phyloP scores from a whole-genome alignment of 2,888 invertebrate genomes.

The Phaedon cochleariae region DNA sequence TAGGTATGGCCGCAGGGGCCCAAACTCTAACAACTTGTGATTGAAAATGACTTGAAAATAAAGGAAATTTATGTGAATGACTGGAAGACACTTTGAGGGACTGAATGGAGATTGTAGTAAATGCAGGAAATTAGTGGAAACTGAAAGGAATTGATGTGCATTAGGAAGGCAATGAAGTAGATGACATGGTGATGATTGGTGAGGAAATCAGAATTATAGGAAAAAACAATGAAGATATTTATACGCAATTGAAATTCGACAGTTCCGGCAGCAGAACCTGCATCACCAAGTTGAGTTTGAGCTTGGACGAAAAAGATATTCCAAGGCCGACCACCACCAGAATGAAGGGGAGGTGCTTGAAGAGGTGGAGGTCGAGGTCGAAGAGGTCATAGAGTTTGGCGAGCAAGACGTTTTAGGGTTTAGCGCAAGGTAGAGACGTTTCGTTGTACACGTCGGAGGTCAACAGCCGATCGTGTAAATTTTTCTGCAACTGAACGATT shows the following conservation, averaged over 20 bases:
- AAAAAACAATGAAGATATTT: no score
- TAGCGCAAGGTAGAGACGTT: slow-evolving; percentile 49
- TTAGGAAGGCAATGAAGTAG: no score
- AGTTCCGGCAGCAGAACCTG: slow-evolving; percentile 62
- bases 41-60: no score
- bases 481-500: slow-evolving; percentile 33
- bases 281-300: slow-evolving; percentile 62
- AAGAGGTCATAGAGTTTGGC: slow-evolving; percentile 50
- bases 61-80: no score
- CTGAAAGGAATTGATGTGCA: no score
- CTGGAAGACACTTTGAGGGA: no score
- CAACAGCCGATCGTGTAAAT: slow-evolving; percentile 24
- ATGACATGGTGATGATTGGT: no score
- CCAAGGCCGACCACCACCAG: slow-evolving; percentile 57
- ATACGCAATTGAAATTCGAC: slow-evolving; percentile 55
- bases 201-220: no score
- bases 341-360: slow-evolving; percentile 54
- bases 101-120: no score
- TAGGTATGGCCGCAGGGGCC: no score
- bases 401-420: slow-evolving; percentile 32
- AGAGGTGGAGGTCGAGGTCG: slow-evolving; percentile 56
- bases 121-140: no score
- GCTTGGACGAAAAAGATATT: slow-evolving; percentile 63
- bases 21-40: no score
- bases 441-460: slow-evolving; percentile 46